Evolutionary conservation across 1,140 invertebrate species (phyloP), one percentile per base, ranked within the genome.

Genomic region (Lamellibrachia luymesi): DNA sequence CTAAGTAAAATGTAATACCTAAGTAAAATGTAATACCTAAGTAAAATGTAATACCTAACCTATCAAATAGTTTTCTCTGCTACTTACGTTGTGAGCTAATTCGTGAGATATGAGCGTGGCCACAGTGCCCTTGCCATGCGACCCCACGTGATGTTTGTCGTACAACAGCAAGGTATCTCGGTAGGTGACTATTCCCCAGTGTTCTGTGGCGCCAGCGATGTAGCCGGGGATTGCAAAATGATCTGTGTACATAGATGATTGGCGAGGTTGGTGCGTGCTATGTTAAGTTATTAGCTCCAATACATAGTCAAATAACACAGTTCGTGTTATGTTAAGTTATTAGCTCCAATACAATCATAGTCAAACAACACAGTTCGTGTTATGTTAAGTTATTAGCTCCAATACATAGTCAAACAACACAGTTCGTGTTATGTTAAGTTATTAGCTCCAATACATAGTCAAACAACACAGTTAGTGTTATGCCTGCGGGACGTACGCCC

Each of bases 71-170:
- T 8, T 80, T 80, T 17, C 64, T 80, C 64, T 49, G 38, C 94
- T 22, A 50, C 92, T 22, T 93, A 96, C 96, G 96, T 96, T 96
- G 94, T 99, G 98, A 0, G 98, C 98, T 91, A 99, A 96, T 96
- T 99, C 98, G 95, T 99, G 98, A 2, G 98, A 95, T 51, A 99
- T 98, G 0, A 98, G 98, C 13, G 98, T 95, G 8, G 98, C 98
- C 94, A 99, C 98, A 96, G 97, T 98, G 95, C 99, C 98, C 95
- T 98, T 98, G 94, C 98, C 98, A 17, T 95, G 95, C 0, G 97
- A 97, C 0, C 96, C 95, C 0, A 98, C 98, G 93, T 97, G 98
- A 4, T 93, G 97, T 50, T 97, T 96, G 95, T 98, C 97, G 94
- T 98, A 98, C 38, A 98, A 97, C 94, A 98, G 97, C 2, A 97